phyloP scores from a whole-genome alignment of 2,113 vertebrate species.

The Engraulis encrasicolus region DNA sequence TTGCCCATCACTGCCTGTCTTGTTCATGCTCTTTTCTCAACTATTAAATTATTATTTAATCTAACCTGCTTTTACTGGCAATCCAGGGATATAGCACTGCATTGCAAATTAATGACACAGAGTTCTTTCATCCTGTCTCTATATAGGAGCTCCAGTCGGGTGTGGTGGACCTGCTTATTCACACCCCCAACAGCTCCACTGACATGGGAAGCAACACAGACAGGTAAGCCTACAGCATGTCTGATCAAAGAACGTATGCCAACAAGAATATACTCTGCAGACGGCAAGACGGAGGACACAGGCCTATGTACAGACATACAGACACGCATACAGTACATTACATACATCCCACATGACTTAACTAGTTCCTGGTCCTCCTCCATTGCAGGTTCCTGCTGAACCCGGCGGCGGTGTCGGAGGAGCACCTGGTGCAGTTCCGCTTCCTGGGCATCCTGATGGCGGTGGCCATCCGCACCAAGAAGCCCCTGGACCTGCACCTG shows the following conservation, averaged over 20 bases:
- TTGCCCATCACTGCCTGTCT: no score
- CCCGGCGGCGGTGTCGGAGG: slow-evolving; percentile 70
- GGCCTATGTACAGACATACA: no score
- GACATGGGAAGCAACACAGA: slow-evolving; percentile 82
- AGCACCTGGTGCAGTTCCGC: slow-evolving; percentile 79
- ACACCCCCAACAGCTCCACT: slow-evolving; percentile 78
- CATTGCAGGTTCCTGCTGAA: slow-evolving; percentile 78
- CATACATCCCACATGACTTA: no score
- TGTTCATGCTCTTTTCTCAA: not conserved
- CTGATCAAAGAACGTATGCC: no score
- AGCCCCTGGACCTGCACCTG: slow-evolving; percentile 80
- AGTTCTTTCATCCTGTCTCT: slow-evolving; percentile 20
- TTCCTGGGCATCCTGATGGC: slow-evolving; percentile 83
- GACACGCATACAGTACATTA: no score
- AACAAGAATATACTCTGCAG: no score
- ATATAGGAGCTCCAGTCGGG: slow-evolving; percentile 78
- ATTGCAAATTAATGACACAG: not conserved
- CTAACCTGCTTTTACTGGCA: no score
- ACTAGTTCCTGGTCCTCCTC: slow-evolving; percentile 16
- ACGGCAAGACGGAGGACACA: no score
- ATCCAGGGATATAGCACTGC: no score
- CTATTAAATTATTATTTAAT: no score
- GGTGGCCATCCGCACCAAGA: slow-evolving; percentile 80
- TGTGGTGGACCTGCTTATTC: slow-evolving; percentile 80
- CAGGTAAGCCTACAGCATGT: slow-evolving; percentile 65